Base-by-base conservation (phyloP, 2,113 vertebrate genomes). In the Thymallus thymallus region DNA sequence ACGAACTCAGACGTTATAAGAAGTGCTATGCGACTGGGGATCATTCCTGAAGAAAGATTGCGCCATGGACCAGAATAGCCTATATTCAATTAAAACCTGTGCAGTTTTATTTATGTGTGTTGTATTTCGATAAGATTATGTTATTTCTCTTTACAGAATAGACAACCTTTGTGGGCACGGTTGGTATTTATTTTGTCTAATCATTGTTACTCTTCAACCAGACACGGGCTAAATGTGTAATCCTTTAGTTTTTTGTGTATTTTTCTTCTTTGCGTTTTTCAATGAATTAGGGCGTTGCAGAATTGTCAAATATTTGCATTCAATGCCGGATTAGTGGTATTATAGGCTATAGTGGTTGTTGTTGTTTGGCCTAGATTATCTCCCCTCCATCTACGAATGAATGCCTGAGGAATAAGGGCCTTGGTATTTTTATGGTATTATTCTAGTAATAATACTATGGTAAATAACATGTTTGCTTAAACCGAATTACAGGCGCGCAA, bases 21-120 rank as follows among this genome's bases (percentile, higher is more conserved):
- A 67, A 66, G 71, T 56, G 51, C 18, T 29, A 80, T 0, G 29
- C 16, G 69, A 9, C 29, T 78, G 62, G 61, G 82, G 77, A 81
- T 81, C 84, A 72, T 80, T 77, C 71, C 67, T 80, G 75, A 80
- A 80, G 71, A 82, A 35, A 68, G 46, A 69, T 56, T 69, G 68
- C 68, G 68, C 75, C 84, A 79, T 46, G 78, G 65, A 78, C 72
- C 48, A 51, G 48, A 51, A 51, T 51, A 51, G 12, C 12, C 4
- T 51, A 18, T 51, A 51, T 51, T 14, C 48, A 51, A 16, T 51
- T 51, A 18, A 51, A 51, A 51, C 3, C 16, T 14, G 48, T 51
- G 48, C 14, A 16, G 48, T 51, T 16, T 18, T 18, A 51, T 51
- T 51, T 51, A 51, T 18, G 16, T 14, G 48, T 14, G 48, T 51